Evolutionary conservation across 2,888 invertebrate species (phyloP).

Genomic region (Chymomyza fuscimana): DNA sequence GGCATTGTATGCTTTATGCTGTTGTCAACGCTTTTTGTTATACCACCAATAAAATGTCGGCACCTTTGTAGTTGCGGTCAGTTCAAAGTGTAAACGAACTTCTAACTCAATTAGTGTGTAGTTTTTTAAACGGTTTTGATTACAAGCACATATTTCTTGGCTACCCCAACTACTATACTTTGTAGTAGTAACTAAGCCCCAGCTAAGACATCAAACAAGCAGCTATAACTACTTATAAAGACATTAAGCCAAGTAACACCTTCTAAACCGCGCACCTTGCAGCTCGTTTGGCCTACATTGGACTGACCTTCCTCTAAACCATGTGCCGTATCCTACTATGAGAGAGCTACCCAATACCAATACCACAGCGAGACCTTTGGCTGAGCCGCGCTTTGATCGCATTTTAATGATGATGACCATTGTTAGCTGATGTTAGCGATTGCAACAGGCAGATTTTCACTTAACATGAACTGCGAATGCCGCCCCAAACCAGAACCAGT

Average conservation of each 20-base stretch:
- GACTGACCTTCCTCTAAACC: slow-evolving; percentile 16
- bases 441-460: slow-evolving; percentile 74
- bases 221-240: slow-evolving; percentile 65
- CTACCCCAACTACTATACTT: slow-evolving; percentile 21
- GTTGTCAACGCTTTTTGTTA: slow-evolving; percentile 76
- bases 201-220: not conserved
- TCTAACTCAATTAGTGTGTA: slow-evolving; percentile 73
- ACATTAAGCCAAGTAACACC: slow-evolving; percentile 64
- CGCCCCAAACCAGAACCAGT: slow-evolving; percentile 25
- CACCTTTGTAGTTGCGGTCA: slow-evolving; percentile 59
- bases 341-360: slow-evolving; percentile 36
- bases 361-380: slow-evolving; percentile 5
- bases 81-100: slow-evolving; percentile 66
- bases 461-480: slow-evolving; percentile 62
- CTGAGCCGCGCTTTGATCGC: slow-evolving; percentile 74
- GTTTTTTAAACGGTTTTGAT: slow-evolving; percentile 75
- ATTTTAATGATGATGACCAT: slow-evolving; percentile 80
- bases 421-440: slow-evolving; percentile 78
- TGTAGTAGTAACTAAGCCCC: not conserved
- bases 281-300: slow-evolving; percentile 56
- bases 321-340: slow-evolving; percentile 20
- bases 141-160: slow-evolving; percentile 64
- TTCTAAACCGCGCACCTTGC: slow-evolving; percentile 30
- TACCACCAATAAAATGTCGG: slow-evolving; percentile 70
- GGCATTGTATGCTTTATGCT: slow-evolving; percentile 73